Evolutionary conservation across 2,888 invertebrate species (phyloP), one percentile per base, ranked within the genome.

Genomic region (Cephus sareptanus): DNA sequence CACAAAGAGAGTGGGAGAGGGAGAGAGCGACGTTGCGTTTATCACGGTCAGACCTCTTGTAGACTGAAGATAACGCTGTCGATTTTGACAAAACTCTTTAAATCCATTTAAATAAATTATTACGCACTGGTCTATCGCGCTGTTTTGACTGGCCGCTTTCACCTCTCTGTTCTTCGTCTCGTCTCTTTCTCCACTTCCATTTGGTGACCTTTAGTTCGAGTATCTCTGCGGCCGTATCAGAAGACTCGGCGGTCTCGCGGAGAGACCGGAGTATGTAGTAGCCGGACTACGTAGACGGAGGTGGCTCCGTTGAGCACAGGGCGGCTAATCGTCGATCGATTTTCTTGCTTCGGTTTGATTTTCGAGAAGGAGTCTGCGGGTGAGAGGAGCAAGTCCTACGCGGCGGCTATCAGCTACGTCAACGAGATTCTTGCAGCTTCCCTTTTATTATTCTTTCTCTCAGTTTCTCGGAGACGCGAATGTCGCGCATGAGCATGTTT

Each of bases 401-500:
- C 40, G 40, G 40, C 6, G 40, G 40, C 6, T 15, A 4, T 40
- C 40, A 6, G 40, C 40, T 70, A 75, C 34, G 73, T 23, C 37
- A 13, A 68, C 33, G 23, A 69, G 56, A 35, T 31, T 35, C 76
- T 73, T 71, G 76, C 75, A 69, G 37, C 15, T 33, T 73, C 69
- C 70, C 76, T 78, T 68, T 34, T 76, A 75, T 68, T 71, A 75
- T 78, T 69, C n/a, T 73, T 77, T 73, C 69, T 33, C 70, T 77
- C 35, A 34, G 33, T 35, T 76, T 34, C 56, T 56, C 9, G 9
- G 56, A 23, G 56, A 56, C 56, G 56, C 23, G 56, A 23, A 56
- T 9, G 23, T 56, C 56, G 71, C 71, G 73, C 76, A 73, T 40
- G 75, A 74, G 79, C 68, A 75, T 83, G 79, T 83, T 83, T 83